phyloP scores from a whole-genome alignment of 2,888 invertebrate genomes.

The Yponomeuta malinellus region DNA sequence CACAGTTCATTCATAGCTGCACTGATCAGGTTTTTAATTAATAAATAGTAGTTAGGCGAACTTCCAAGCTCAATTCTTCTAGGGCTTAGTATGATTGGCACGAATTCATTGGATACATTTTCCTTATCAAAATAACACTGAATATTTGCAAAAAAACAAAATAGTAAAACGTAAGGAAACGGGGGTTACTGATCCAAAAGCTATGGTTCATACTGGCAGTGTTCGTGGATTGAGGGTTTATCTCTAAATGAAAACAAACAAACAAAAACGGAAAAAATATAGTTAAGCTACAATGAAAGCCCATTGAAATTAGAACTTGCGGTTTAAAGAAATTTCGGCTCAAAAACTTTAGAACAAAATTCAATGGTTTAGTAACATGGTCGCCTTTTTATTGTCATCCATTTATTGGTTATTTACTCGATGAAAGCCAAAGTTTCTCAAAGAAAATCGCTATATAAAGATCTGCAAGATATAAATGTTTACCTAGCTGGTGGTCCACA shows the following conservation, averaged over 20 bases:
- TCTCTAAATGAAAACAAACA: slow-evolving; percentile 22
- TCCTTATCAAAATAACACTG: background rate
- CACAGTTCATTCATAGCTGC: too few species aligned
- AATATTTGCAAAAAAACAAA: background rate
- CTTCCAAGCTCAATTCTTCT: too few species aligned
- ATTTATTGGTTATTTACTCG: background rate
- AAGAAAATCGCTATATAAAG: background rate
- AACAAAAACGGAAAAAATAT: slow-evolving; percentile 21
- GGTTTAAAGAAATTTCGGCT: background rate
- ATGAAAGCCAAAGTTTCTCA: background rate
- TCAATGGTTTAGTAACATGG: too few species aligned
- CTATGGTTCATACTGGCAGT: slow-evolving; percentile 3
- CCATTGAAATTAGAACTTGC: slow-evolving; percentile 32
- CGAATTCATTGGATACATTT: background rate
- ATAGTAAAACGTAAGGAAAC: background rate
- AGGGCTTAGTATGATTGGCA: too few species aligned
- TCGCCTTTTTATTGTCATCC: too few species aligned
- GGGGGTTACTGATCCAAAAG: slow-evolving; percentile 5
- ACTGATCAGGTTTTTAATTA: background rate
- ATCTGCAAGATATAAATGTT: slow-evolving; percentile 22
- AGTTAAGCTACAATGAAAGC: slow-evolving; percentile 71
- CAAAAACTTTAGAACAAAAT: too few species aligned
- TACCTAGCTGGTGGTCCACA: slow-evolving; percentile 83
- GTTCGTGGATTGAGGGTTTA: slow-evolving; percentile 11
- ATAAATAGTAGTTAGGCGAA: background rate